Evolutionary conservation across 2,113 vertebrate species (phyloP).

Genomic region (Syrrhaptes paradoxus): DNA sequence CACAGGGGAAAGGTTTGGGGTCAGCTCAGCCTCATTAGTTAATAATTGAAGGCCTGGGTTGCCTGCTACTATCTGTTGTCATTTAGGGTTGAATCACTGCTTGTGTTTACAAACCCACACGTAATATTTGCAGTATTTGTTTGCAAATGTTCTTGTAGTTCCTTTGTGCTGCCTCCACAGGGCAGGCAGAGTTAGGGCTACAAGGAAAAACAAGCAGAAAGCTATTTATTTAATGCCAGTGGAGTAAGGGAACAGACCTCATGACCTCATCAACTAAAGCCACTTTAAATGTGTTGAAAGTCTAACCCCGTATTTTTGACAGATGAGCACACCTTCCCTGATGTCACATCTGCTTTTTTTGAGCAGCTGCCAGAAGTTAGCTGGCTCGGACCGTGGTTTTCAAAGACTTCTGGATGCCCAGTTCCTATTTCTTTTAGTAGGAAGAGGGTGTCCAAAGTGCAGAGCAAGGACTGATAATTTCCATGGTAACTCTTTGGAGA

Average conservation of each 20-base stretch:
- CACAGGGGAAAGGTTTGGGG: neutral
- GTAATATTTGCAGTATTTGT: neutral
- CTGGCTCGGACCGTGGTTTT: neutral
- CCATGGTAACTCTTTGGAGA: neutral
- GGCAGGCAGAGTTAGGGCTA: neutral
- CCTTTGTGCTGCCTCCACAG: neutral
- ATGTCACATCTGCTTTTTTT: neutral
- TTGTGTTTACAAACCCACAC: neutral
- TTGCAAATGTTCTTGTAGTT: slow-evolving; percentile 1
- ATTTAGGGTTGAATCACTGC: slow-evolving; percentile 3
- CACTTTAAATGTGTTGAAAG: neutral
- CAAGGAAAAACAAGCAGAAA: neutral
- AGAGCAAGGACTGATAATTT: neutral
- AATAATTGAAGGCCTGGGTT: slow-evolving; percentile 27
- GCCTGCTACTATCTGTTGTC: neutral
- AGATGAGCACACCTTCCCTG: neutral
- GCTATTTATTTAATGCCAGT: neutral
- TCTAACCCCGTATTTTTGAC: neutral
- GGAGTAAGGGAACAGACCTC: neutral
- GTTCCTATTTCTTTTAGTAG: neutral
- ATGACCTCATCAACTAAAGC: neutral
- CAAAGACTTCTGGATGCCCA: neutral
- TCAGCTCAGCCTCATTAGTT: neutral
- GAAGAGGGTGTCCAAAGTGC: neutral
- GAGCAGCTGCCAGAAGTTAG: neutral